phyloP scores from a whole-genome alignment of 2,113 vertebrate genomes.

The Petromus typicus region DNA sequence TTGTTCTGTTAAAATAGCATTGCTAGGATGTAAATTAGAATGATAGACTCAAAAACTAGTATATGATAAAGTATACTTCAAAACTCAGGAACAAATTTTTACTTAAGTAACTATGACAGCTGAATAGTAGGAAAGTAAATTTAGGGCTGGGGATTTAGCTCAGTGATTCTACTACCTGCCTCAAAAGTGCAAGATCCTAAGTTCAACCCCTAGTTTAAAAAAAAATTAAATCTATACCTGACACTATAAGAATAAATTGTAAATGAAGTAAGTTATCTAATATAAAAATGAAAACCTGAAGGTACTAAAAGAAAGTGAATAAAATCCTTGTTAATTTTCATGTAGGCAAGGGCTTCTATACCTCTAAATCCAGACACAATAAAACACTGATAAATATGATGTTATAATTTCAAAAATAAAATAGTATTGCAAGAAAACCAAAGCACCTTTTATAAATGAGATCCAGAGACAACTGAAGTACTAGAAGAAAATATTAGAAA shows the following conservation, averaged over 20 bases:
- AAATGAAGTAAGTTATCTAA: neutral
- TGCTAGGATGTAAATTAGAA: neutral
- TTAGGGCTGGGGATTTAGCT: neutral
- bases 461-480: conserved; percentile 4
- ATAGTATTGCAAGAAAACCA: neutral
- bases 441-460: neutral
- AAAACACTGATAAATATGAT: neutral
- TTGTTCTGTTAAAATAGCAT: neutral
- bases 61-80: neutral
- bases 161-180: no score
- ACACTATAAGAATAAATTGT: neutral
- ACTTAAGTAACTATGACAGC: neutral
- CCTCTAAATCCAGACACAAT: neutral
- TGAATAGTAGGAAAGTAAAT: neutral
- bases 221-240: neutral
- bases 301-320: neutral
- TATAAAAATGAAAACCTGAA: neutral
- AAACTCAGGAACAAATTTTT: neutral
- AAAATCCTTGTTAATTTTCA: neutral
- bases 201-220: no score
- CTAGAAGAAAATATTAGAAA: conserved; percentile 1
- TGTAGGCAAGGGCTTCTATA: neutral
- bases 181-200: no score
- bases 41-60: neutral
- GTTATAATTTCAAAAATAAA: neutral